Evolutionary conservation across 1,140 invertebrate species (phyloP), one percentile per base, ranked within the genome.

Genomic region (Magallana angulata): DNA sequence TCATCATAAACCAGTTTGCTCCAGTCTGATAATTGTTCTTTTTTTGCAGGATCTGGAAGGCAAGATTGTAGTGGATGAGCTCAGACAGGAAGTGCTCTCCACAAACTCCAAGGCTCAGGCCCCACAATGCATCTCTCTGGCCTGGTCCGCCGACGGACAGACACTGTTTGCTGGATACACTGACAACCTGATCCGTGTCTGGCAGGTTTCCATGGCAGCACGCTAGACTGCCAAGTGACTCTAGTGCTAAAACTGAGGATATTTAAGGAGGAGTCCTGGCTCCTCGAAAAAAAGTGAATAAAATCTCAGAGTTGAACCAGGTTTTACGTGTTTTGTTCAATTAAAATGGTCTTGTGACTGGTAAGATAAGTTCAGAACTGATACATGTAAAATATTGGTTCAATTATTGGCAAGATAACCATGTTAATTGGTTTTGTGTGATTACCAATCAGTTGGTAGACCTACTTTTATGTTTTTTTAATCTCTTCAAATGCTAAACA

Each of bases 61-160:
- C 95, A 99, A 99, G 96, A 98, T 99, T 95, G 98, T 99, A 96
- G 98, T 99, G 92, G 99, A 99, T 95, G 99, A 99, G 96, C 96
- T 99, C 76, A 97, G 97, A 94, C 98, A 98, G 16, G 99, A 99
- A 94, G 97, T 99, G 91, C 97, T 98, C 62, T 96, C 91, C 57
- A 92, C 91, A 56, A 93, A 93, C 82, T 89, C 89, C 76, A 94
- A 93, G 82, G 91, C 97, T 86, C 98, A 98, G 91, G 97, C 98
- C 91, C 98, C 99, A 58, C 97, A 99, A 94, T 99, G 99, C 95
- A 96, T 99, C 84, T 99, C 98, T 14, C 96, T 99, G 91, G 98
- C 99, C 8, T 99, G 99, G 99, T 99, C 99, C 87, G 98, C 98
- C 84, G 99, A 99, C 96, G 99, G 99, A 90, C 98, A 99, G 95